Evolutionary conservation across 1,140 invertebrate species (phyloP).

Genomic region (Daktulosphaira vitifoliae): DNA sequence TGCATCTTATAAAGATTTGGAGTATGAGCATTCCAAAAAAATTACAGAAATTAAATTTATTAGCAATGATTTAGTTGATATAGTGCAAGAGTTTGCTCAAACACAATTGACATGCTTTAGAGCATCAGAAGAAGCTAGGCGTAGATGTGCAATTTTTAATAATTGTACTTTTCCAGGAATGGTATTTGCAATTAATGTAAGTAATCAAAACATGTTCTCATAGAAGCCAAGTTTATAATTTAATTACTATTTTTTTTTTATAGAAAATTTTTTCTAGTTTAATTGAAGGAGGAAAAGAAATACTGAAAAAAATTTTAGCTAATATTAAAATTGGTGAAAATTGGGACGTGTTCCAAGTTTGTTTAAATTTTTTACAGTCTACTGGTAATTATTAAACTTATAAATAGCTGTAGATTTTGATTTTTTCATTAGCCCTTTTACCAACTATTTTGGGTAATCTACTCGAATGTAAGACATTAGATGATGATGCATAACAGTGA

Average conservation of each 20-base stretch:
- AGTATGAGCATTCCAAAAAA: slow-evolving; percentile 15
- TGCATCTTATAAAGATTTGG: slow-evolving; percentile 20
- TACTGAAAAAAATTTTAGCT: slow-evolving; percentile 17
- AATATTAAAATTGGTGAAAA: slow-evolving; percentile 50
- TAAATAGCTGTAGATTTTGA: no score
- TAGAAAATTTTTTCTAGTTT: slow-evolving; percentile 9
- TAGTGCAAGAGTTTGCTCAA: slow-evolving; percentile 20
- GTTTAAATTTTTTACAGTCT: slow-evolving; percentile 58
- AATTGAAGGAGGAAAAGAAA: slow-evolving; percentile 26
- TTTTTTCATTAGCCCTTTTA: no score
- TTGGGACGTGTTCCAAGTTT: slow-evolving; percentile 61
- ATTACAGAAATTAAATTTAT: not conserved
- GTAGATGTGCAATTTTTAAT: slow-evolving; percentile 19
- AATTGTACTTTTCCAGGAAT: slow-evolving; percentile 22
- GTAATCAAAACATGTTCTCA: no score
- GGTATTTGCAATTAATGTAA: slow-evolving; percentile 17
- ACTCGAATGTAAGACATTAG: no score
- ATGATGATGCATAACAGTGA: no score
- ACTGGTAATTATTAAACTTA: slow-evolving; percentile 46
- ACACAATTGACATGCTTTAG: slow-evolving; percentile 15
- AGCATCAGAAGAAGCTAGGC: slow-evolving; percentile 22
- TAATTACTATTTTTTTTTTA: not conserved
- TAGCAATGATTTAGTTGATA: slow-evolving; percentile 22
- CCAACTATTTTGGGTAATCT: no score
- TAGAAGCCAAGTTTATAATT: no score